phyloP scores from a whole-genome alignment of 1,140 invertebrate genomes.

The Paralvinella palmiformis region DNA sequence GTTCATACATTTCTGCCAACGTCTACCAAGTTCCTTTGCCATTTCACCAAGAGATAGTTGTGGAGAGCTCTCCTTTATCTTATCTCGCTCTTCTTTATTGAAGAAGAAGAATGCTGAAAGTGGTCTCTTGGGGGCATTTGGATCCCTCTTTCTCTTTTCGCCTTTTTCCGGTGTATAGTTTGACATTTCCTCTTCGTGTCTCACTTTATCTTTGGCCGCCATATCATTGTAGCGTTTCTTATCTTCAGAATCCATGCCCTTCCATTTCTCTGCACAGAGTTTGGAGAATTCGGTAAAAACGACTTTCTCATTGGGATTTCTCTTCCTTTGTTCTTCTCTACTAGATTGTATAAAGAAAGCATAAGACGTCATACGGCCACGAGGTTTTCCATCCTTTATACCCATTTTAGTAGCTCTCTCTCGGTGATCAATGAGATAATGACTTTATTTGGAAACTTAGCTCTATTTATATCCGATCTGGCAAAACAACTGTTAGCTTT shows the following conservation, averaged over 20 bases:
- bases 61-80: slow-evolving; percentile 86
- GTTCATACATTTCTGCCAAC: slow-evolving; percentile 82
- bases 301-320: too few species aligned
- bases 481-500: too few species aligned
- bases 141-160: slow-evolving; percentile 86
- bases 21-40: slow-evolving; percentile 91
- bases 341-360: too few species aligned
- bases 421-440: too few species aligned
- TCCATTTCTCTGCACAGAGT: too few species aligned
- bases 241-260: slow-evolving; percentile 98
- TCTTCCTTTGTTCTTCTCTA: too few species aligned
- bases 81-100: slow-evolving; percentile 92
- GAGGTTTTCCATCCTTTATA: too few species aligned
- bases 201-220: slow-evolving; percentile 94
- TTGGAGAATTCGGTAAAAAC: too few species aligned
- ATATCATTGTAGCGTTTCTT: slow-evolving; percentile 98
- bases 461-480: too few species aligned
- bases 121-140: slow-evolving; percentile 98
- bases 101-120: slow-evolving; percentile 99
- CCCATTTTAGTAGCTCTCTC: too few species aligned
- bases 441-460: too few species aligned
- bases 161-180: slow-evolving; percentile 88
- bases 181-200: slow-evolving; percentile 94
- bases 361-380: too few species aligned
- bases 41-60: slow-evolving; percentile 94